A percentile compares a stretch with the other conserved stretches of the same genome.
These are phyloP conservation scores for Palythoa caribaeorum DNA, from an alignment of 92 coral and sea anemone species.

Conservation along the genomic window DNA sequence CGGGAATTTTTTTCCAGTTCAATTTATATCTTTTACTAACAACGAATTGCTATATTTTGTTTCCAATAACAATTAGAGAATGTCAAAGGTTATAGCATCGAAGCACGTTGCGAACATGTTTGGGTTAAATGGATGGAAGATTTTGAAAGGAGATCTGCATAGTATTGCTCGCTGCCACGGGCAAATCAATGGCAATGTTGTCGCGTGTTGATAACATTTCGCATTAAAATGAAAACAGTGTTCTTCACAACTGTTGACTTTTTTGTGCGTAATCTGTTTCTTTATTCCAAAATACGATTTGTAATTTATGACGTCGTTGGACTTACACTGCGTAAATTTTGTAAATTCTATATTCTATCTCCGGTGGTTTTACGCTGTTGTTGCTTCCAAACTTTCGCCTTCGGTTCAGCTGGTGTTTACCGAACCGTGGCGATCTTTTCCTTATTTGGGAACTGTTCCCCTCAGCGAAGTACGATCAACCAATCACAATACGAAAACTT, in stretches of 20 bases:
- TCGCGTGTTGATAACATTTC: neutral
- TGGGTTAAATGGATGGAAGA: neutral
- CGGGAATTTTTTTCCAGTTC: too few relatives aligned
- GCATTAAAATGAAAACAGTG: neutral
- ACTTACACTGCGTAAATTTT: neutral
- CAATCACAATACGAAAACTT: constrained; percentile 76
- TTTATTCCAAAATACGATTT: neutral
- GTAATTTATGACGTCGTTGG: neutral
- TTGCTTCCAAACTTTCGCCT: constrained; percentile 11
- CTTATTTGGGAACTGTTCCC: constrained; percentile 68
- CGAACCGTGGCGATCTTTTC: constrained; percentile 70
- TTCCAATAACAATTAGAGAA: neutral
- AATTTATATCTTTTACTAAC: neutral
- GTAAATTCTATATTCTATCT: neutral
- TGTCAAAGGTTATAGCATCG: constrained; percentile 9
- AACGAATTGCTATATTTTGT: neutral
- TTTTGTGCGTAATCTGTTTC: neutral
- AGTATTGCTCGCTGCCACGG: too few relatives aligned
- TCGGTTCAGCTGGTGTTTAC: constrained; percentile 57
- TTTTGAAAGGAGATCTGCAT: neutral
- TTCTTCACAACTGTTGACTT: neutral
- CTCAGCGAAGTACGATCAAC: constrained; percentile 61
- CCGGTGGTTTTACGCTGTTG: neutral
- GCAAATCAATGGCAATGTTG: too few relatives aligned
- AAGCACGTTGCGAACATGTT: neutral